These are phyloP conservation scores for Cryptoprocta ferox DNA, from an alignment of 2,797 vertebrate genomes.

Conservation along the genomic window DNA sequence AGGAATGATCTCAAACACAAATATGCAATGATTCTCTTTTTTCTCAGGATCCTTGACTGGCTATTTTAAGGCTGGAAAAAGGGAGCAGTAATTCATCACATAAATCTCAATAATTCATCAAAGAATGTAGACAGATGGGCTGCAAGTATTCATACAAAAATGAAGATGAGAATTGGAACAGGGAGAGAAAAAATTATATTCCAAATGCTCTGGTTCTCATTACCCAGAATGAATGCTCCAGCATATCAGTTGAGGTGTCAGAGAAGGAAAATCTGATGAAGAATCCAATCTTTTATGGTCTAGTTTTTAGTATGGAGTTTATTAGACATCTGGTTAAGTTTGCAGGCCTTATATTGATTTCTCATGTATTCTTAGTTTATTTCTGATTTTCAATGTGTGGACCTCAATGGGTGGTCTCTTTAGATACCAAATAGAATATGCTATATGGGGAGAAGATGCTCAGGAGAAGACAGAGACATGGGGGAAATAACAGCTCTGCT, in stretches of 20 bases:
- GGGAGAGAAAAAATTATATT: not conserved
- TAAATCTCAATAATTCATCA: conserved; percentile 14
- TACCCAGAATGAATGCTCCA: not conserved
- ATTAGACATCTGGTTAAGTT: conserved; percentile 11
- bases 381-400: conserved; percentile 30
- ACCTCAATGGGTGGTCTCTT: not conserved
- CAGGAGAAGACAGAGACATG: not conserved
- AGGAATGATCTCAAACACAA: not conserved
- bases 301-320: conserved; percentile 28
- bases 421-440: not conserved
- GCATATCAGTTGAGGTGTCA: not conserved
- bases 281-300: conserved; percentile 4
- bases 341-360: not conserved
- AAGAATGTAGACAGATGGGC: not conserved
- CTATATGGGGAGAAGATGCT: not conserved
- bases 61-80: not conserved
- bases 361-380: not conserved
- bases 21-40: not conserved
- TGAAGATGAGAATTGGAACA: not conserved
- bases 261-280: not conserved
- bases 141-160: not conserved
- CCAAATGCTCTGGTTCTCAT: conserved; percentile 8
- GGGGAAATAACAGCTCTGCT: not conserved
- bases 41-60: not conserved
- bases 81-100: not conserved